phyloP scores from a whole-genome alignment of 2,797 vertebrate genomes.

The Stomatorhinus walkeri region DNA sequence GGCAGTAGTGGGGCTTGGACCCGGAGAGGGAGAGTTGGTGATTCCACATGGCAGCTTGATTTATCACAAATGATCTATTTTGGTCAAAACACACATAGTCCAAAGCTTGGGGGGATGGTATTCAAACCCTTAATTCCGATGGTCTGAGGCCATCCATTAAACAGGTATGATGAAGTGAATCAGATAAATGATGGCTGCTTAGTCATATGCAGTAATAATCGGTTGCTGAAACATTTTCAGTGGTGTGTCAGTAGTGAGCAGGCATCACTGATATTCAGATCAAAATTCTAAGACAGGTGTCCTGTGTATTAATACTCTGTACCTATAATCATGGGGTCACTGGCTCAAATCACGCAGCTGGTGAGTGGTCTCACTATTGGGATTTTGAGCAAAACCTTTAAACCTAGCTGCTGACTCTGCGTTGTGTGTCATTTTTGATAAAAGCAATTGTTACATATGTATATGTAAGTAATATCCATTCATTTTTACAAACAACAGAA shows the following conservation, averaged over 20 bases:
- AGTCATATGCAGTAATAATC: background rate
- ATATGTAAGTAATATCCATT: background rate
- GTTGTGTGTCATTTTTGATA: background rate
- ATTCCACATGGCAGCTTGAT: background rate
- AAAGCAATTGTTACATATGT: background rate
- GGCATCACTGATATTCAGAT: background rate
- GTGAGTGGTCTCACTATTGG: background rate
- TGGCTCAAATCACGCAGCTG: background rate
- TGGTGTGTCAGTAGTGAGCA: background rate
- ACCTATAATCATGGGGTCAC: background rate
- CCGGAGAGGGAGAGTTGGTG: background rate
- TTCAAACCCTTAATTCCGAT: background rate
- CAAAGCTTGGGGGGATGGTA: background rate
- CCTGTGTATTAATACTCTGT: background rate
- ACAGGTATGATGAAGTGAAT: too few relatives aligned
- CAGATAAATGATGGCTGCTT: background rate
- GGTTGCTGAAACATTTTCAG: background rate
- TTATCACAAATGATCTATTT: background rate
- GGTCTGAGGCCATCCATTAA: background rate
- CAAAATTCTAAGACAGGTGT: background rate
- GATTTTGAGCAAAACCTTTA: background rate
- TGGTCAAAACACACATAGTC: background rate
- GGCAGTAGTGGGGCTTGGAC: background rate
- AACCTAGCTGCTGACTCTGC: background rate
- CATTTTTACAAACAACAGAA: background rate